Conservation (phyloP, 2,888 invertebrate species). For the Crioceris asparagi region DNA sequence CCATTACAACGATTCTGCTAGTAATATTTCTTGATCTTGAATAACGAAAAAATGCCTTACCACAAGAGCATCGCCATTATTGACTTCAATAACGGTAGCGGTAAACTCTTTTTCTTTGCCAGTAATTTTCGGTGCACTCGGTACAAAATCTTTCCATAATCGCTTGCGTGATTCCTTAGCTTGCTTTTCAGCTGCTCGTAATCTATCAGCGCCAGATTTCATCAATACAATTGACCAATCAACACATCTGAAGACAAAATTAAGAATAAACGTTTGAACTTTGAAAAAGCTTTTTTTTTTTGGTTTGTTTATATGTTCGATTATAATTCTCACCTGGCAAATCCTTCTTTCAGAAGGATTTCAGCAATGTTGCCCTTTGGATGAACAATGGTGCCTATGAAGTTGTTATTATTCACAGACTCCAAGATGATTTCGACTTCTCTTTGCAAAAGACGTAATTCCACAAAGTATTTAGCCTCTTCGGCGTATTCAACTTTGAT, state of each 20-base stretch:
- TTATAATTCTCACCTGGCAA: slow-evolving; percentile 56
- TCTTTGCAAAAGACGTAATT: slow-evolving; percentile 80
- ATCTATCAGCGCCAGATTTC: slow-evolving; percentile 43
- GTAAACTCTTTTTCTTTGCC: slow-evolving; percentile 73
- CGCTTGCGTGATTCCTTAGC: slow-evolving; percentile 61
- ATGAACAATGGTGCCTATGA: slow-evolving; percentile 87
- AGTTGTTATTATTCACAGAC: slow-evolving; percentile 85
- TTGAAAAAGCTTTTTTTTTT: slow-evolving; percentile 57
- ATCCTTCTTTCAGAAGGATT: slow-evolving; percentile 47
- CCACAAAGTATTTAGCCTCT: slow-evolving; percentile 91
- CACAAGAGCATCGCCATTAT: slow-evolving; percentile 87
- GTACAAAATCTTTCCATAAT: slow-evolving; percentile 87
- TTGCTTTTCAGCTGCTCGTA: slow-evolving; percentile 57
- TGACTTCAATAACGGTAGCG: slow-evolving; percentile 79
- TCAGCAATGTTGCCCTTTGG: slow-evolving; percentile 85
- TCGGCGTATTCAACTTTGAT: slow-evolving; percentile 64
- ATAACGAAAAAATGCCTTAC: too few species aligned
- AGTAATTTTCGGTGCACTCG: slow-evolving; percentile 58
- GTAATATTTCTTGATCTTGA: too few species aligned
- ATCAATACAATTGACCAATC: slow-evolving; percentile 86
- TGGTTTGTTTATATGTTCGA: slow-evolving; percentile 31
- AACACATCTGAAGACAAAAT: slow-evolving; percentile 74
- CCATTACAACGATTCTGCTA: too few species aligned
- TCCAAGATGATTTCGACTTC: slow-evolving; percentile 85
- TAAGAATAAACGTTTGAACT: background rate